These are phyloP conservation scores for Antennarius maculatus DNA, from an alignment of 2,797 vertebrate genomes.

Conservation along the genomic window DNA sequence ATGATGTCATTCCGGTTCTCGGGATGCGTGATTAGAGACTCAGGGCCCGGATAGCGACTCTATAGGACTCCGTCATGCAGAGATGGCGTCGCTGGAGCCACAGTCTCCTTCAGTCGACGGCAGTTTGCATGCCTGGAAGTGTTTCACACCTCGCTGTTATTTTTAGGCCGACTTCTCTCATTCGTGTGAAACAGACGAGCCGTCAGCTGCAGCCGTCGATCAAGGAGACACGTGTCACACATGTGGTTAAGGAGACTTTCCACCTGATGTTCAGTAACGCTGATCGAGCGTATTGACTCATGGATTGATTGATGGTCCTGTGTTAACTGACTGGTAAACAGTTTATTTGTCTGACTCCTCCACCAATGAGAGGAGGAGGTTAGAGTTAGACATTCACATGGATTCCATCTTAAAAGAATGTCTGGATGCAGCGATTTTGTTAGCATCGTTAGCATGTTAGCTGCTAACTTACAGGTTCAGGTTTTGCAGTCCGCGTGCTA, in stretches of 20 bases:
- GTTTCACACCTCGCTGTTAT: slow-evolving; percentile 64
- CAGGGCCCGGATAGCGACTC: slow-evolving; percentile 14
- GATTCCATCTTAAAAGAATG: too few relatives aligned
- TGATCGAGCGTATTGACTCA: neutral
- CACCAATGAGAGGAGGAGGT: too few relatives aligned
- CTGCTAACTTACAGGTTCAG: neutral
- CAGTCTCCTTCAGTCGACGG: slow-evolving; percentile 40
- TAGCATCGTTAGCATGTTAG: neutral
- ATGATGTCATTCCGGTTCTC: neutral
- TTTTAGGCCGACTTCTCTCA: slow-evolving; percentile 42
- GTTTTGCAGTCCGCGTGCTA: neutral
- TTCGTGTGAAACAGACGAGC: slow-evolving; percentile 44
- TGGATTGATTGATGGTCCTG: neutral
- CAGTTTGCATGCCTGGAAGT: slow-evolving; percentile 48
- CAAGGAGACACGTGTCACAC: slow-evolving; percentile 25
- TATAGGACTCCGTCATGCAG: slow-evolving; percentile 25
- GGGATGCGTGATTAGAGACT: neutral
- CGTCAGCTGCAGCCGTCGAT: slow-evolving; percentile 20
- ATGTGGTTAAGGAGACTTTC: neutral
- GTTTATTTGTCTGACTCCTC: too few relatives aligned
- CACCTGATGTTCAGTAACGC: neutral
- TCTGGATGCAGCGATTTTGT: too few relatives aligned
- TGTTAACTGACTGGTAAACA: neutral
- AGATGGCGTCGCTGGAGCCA: slow-evolving; percentile 40
- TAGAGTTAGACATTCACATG: too few relatives aligned